These are phyloP conservation scores for Caenorhabditis sulstoni DNA, from an alignment of 2,888 invertebrate genomes.

Conservation along the genomic window DNA sequence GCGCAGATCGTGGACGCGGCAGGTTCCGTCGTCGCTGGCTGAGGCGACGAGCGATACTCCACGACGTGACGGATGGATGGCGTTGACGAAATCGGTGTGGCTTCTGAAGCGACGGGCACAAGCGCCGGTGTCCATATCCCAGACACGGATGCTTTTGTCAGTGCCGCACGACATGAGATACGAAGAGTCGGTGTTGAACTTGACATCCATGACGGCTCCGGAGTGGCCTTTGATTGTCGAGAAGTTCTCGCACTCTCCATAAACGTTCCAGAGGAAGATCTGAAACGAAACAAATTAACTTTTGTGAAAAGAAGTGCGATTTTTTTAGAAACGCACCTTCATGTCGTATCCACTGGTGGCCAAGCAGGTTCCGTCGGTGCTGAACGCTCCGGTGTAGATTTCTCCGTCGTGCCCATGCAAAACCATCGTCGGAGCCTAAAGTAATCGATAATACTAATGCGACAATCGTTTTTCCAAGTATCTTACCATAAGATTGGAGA, in stretches of 20 bases:
- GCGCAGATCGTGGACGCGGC: conserved; percentile 88
- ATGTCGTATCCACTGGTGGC: conserved; percentile 96
- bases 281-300: conserved; percentile 28
- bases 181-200: conserved; percentile 80
- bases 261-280: conserved; percentile 91
- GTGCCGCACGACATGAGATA: conserved; percentile 91
- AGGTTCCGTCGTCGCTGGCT: conserved; percentile 93
- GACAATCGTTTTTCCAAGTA: not conserved
- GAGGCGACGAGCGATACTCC: conserved; percentile 93
- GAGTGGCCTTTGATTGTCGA: conserved; percentile 94
- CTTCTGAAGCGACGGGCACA: conserved; percentile 86
- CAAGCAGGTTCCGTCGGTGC: conserved; percentile 94
- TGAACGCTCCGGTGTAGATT: conserved; percentile 93
- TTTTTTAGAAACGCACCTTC: conserved; percentile 88
- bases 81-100: conserved; percentile 85
- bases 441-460: not conserved
- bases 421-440: conserved; percentile 71
- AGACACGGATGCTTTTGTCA: conserved; percentile 94
- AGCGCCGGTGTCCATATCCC: conserved; percentile 93
- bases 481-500: conserved; percentile 47
- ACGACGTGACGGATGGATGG: conserved; percentile 85
- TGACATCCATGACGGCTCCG: conserved; percentile 93
- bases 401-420: conserved; percentile 96
- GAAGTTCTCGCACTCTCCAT: conserved; percentile 97
- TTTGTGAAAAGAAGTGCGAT: no score